Evolutionary conservation across 2,113 vertebrate genomes (phyloP).

Genomic region (Saguinus midas): DNA sequence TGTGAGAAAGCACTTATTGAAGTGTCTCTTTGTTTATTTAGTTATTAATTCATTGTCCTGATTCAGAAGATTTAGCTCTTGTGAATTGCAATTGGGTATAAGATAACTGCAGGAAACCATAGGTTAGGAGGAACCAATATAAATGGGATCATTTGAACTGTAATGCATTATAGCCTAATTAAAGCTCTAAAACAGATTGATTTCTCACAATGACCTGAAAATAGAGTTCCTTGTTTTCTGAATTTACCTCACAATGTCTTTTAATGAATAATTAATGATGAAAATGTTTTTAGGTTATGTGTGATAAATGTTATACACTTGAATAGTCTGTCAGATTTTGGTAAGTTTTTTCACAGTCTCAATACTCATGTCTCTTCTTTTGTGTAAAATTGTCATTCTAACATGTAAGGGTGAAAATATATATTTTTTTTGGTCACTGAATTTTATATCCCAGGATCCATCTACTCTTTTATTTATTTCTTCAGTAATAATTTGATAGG

Average conservation of each 20-base stretch:
- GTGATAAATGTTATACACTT: background rate
- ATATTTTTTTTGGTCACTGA: background rate
- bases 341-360: background rate
- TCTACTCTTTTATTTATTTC: constrained; percentile 6
- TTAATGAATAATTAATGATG: background rate
- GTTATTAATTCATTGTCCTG: background rate
- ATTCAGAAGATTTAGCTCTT: background rate
- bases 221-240: background rate
- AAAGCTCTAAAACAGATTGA: constrained; percentile 30
- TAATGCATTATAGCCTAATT: background rate
- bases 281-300: background rate
- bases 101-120: background rate
- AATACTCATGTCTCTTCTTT: background rate
- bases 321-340: background rate
- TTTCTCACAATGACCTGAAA: constrained; percentile 15
- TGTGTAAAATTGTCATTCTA: background rate
- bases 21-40: background rate
- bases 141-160: constrained; percentile 22
- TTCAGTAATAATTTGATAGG: background rate
- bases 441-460: background rate
- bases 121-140: background rate
- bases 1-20: background rate
- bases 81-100: background rate
- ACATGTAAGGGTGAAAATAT: background rate
- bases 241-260: background rate